phyloP scores from a whole-genome alignment of 37 sponge, comb jelly and placozoan genomes.

The Theonella swinhoei region DNA sequence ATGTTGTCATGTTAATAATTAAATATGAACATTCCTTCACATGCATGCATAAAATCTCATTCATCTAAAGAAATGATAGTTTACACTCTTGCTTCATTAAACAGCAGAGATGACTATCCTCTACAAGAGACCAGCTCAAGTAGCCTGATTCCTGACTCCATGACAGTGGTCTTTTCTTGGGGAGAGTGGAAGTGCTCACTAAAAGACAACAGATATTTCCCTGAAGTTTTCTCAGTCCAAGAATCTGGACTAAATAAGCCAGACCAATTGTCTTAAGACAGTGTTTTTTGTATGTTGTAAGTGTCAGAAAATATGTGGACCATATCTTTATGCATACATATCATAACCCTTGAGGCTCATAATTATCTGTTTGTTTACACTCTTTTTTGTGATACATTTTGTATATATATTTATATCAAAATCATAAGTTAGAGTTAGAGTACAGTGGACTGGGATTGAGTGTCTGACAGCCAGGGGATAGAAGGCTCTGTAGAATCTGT shows the following conservation, averaged over 20 bases:
- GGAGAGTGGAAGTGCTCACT: not conserved
- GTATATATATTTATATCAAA: too few species aligned
- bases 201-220: not conserved
- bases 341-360: too few species aligned
- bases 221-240: not conserved
- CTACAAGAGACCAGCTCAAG: not conserved
- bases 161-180: not conserved
- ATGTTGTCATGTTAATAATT: not conserved
- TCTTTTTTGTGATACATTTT: too few species aligned
- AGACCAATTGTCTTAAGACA: not conserved
- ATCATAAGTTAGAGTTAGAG: too few species aligned
- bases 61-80: too few species aligned
- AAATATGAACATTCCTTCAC: not conserved
- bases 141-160: not conserved
- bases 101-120: not conserved
- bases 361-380: too few species aligned
- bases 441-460: too few species aligned
- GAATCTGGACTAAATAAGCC: not conserved
- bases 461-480: slow-evolving; percentile 81
- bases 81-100: not conserved
- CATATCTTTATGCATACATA: too few species aligned
- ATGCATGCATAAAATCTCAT: not conserved
- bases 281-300: too few species aligned
- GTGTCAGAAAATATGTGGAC: too few species aligned
- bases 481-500: slow-evolving; percentile 75